Base-by-base conservation (phyloP, 2,888 invertebrate species). In the Dynastes tityus region DNA sequence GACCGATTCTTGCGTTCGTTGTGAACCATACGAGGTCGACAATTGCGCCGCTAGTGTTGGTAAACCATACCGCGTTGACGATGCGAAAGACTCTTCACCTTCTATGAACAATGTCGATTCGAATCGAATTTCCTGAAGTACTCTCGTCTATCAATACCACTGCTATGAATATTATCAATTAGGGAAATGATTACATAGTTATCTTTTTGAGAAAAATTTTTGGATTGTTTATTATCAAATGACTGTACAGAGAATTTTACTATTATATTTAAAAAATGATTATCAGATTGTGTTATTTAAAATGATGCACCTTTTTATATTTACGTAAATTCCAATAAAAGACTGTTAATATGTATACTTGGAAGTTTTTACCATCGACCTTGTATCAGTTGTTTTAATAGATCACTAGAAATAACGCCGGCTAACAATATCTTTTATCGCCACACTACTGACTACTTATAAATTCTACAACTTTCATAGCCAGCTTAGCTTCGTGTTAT, bases 241-340 rank as follows among this genome's bases (percentile, higher is more conserved):
- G 37, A 51, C 51, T 74, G 58, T 74, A 74, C 61, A 61, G 73
- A 74, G 61, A 74, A 61, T 74, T 74, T 68, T 61, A 45, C 61
- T 45, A 74, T 63, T 63, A 58, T 58, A 58, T 22, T 22, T 58
- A 58, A 58, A 45, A 45, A 58, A 58, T 58, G 55, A 58, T 16
- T 5, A 58, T 58, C 45, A 74, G 40, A 61, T 74, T 74, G 63
- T 74, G 73, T 74, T 51, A 68, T 51, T 13, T 51, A 27, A 71
- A 45, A 74, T 71, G n/a, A 71, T 61, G 73, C 73, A 74, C 73
- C 61, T 61, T 74, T 74, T 74, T 74, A 74, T 74, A 74, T 61
- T 74, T 74, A 74, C 61, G 73, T 61, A 74, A 74, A 40, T 74
- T 74, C 73, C 73, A 74, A 74, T 74, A 61, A 74, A 68, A 74